These are phyloP conservation scores for Tolmerus cingulatus DNA, from an alignment of 2,888 invertebrate genomes.

Conservation along the genomic window DNA sequence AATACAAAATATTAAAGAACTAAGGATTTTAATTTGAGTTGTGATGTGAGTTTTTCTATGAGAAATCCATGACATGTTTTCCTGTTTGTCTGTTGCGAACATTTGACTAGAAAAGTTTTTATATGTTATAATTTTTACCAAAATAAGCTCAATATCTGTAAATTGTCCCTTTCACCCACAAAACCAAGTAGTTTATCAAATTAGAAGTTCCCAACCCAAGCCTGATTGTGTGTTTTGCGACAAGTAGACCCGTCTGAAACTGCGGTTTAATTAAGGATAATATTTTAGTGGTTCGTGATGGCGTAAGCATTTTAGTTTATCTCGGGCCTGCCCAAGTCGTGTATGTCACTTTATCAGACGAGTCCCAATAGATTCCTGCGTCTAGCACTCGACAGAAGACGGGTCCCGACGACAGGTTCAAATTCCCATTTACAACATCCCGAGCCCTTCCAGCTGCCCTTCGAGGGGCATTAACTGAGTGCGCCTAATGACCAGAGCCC, in stretches of 20 bases:
- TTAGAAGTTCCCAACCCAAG: background rate
- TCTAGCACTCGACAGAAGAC: background rate
- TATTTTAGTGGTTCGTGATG: background rate
- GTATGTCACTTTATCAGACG: background rate
- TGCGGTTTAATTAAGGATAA: background rate
- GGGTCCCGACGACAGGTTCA: background rate
- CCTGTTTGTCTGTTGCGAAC: background rate
- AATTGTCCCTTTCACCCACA: background rate
- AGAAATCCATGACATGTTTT: background rate
- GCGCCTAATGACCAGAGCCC: background rate
- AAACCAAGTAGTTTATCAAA: background rate
- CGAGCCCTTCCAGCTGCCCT: background rate
- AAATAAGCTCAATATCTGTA: background rate
- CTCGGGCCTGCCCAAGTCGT: background rate
- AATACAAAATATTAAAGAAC: no score
- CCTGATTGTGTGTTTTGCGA: background rate
- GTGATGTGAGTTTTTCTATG: no score
- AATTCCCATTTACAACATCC: conserved; percentile 1
- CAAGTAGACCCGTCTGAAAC: background rate
- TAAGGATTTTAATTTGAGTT: no score
- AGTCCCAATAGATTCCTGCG: background rate
- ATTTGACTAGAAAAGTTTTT: background rate
- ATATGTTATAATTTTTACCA: background rate
- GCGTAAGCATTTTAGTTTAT: background rate
- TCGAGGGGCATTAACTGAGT: background rate